Evolutionary conservation across 2,888 invertebrate species (phyloP).

Genomic region (Amphipoea lucens): DNA sequence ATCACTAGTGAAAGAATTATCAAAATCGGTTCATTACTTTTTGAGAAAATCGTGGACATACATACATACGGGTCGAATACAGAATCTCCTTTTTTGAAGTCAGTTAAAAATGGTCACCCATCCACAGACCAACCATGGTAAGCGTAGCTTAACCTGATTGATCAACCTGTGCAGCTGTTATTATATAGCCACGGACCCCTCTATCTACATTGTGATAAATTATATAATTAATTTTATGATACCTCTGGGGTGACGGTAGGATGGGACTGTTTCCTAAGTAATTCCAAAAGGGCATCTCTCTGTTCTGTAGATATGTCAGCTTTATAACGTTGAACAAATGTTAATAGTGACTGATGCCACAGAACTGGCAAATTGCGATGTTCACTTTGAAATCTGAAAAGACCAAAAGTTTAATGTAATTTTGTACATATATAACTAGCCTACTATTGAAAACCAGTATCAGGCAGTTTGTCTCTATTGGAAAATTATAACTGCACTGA

Average conservation of each 20-base stretch:
- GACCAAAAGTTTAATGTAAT: neutral
- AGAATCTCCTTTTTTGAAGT: too few species aligned
- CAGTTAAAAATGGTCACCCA: too few species aligned
- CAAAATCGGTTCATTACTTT: too few species aligned
- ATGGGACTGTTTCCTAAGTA: slow-evolving; percentile 94
- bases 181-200: too few species aligned
- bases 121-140: too few species aligned
- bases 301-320: slow-evolving; percentile 98
- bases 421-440: neutral
- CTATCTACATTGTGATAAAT: neutral
- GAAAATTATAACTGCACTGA: neutral
- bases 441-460: neutral
- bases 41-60: too few species aligned
- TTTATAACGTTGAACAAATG: slow-evolving; percentile 98
- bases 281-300: slow-evolving; percentile 94
- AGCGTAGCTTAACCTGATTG: too few species aligned
- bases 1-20: too few species aligned
- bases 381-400: slow-evolving; percentile 95
- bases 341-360: slow-evolving; percentile 98
- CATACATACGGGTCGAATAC: too few species aligned
- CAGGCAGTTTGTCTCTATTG: neutral
- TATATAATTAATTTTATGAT: slow-evolving; percentile 32
- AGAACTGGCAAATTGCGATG: slow-evolving; percentile 96
- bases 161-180: too few species aligned
- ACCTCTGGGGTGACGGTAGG: slow-evolving; percentile 93